Percentiles rank a stretch among this genome's conserved stretches.
Evolutionary conservation across 2,888 invertebrate species (phyloP).

Genomic region (Tridacna crocea): DNA sequence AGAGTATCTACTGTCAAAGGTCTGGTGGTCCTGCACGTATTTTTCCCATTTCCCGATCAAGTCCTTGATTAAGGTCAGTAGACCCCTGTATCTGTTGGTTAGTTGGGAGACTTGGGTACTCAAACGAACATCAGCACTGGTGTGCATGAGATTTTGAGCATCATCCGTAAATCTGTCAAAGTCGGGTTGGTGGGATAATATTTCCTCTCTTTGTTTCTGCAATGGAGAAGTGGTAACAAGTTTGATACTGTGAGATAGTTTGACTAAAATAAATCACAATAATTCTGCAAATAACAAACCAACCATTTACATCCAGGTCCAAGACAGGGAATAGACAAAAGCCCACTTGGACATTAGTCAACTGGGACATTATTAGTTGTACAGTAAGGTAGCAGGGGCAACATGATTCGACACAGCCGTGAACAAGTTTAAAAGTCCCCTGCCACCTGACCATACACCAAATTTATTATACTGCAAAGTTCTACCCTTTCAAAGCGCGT

Average conservation of each 20-base stretch:
- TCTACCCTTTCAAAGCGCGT: too few relatives aligned
- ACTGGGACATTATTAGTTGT: too few relatives aligned
- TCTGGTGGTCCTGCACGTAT: constrained; percentile 95
- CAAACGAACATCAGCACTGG: constrained; percentile 91
- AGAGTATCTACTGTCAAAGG: constrained; percentile 94
- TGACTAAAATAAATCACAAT: not conserved
- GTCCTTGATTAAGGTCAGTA: constrained; percentile 95
- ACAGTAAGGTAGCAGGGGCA: too few relatives aligned
- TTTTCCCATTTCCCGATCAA: constrained; percentile 96
- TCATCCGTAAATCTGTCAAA: constrained; percentile 95
- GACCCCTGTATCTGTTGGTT: constrained; percentile 95
- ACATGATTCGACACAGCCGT: too few relatives aligned
- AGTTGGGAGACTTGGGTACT: constrained; percentile 93
- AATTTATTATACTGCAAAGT: too few relatives aligned
- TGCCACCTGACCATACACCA: too few relatives aligned
- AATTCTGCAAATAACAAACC: not conserved
- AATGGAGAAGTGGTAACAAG: not conserved
- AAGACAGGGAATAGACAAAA: too few relatives aligned
- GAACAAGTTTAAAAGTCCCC: too few relatives aligned
- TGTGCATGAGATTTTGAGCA: constrained; percentile 92
- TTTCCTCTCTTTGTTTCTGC: constrained; percentile 87
- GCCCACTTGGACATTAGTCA: too few relatives aligned
- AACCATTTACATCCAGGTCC: too few relatives aligned
- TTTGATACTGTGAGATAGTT: not conserved
- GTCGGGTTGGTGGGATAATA: constrained; percentile 92